Evolutionary conservation across 2,113 vertebrate species (phyloP).

Genomic region (Procavia capensis): DNA sequence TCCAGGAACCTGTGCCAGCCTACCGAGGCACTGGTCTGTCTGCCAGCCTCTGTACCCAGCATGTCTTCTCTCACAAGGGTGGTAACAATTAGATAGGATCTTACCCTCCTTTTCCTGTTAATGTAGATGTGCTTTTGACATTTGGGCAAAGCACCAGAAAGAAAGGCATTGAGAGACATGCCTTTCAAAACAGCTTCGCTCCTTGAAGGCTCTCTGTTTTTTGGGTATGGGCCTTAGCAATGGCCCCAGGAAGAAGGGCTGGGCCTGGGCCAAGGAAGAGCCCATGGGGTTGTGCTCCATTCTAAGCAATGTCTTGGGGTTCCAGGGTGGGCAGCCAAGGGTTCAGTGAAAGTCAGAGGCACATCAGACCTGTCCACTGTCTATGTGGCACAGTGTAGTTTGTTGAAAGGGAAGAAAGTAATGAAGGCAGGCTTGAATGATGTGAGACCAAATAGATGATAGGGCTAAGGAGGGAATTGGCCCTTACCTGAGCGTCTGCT

Average conservation of each 20-base stretch:
- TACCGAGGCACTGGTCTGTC: not conserved
- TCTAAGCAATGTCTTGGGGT: not conserved
- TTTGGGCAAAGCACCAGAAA: conserved; percentile 29
- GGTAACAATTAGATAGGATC: not conserved
- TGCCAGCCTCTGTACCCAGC: not conserved
- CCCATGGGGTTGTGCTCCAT: not conserved
- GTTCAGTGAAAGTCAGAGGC: not conserved
- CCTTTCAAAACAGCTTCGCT: conserved; percentile 5
- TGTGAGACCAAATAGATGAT: not conserved
- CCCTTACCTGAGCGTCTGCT: not conserved
- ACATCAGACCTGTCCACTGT: not conserved
- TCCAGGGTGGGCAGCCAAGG: not conserved
- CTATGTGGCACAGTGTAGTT: not conserved
- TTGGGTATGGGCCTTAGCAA: not conserved
- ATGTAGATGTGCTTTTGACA: conserved; percentile 44
- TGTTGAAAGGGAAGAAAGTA: not conserved
- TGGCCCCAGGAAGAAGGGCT: not conserved
- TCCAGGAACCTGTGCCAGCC: not conserved
- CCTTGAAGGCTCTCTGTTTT: not conserved
- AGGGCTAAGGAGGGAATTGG: not conserved
- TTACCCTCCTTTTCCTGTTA: conserved; percentile 34
- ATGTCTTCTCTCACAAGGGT: not conserved
- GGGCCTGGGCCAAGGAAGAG: not conserved
- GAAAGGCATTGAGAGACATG: conserved; percentile 32
- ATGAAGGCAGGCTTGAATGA: not conserved